Conservation (phyloP, 2,888 invertebrate genomes). For the Azorinus chamasolen region DNA sequence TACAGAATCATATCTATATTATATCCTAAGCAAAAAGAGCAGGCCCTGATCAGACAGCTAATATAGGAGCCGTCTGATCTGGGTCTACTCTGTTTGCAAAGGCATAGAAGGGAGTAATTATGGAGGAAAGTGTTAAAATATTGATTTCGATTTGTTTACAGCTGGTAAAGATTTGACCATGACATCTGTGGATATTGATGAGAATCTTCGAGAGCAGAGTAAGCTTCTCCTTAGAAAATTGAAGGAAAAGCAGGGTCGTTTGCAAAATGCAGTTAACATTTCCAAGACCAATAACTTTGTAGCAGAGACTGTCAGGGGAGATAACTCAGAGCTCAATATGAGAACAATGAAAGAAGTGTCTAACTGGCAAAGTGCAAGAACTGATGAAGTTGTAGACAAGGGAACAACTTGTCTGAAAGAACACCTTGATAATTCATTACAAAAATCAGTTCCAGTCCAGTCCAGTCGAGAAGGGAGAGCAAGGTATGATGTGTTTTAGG, state of each 20-base stretch:
- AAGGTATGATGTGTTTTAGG: slow-evolving; percentile 14
- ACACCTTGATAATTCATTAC: slow-evolving; percentile 22
- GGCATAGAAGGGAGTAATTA: too few species aligned
- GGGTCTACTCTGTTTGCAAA: too few species aligned
- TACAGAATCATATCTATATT: too few species aligned
- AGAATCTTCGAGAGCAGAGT: slow-evolving; percentile 72
- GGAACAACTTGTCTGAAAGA: slow-evolving; percentile 7
- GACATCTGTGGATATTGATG: slow-evolving; percentile 57
- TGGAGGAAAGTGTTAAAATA: too few species aligned
- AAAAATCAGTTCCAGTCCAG: slow-evolving; percentile 1
- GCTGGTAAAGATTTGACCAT: too few species aligned
- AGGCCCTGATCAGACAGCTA: too few species aligned
- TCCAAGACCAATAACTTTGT: too few species aligned
- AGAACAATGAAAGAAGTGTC: not conserved
- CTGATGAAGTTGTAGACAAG: not conserved
- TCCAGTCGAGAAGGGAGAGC: slow-evolving; percentile 35
- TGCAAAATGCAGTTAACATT: slow-evolving; percentile 55
- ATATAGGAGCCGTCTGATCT: too few species aligned
- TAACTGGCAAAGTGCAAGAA: not conserved
- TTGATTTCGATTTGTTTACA: too few species aligned
- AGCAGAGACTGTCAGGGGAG: slow-evolving; percentile 4
- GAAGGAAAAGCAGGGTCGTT: slow-evolving; percentile 71
- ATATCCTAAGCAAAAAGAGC: too few species aligned
- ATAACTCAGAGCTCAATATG: not conserved
- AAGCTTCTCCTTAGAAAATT: slow-evolving; percentile 72